Evolutionary conservation across 2,888 invertebrate species (phyloP).

Genomic region (Phaonia tiefii): DNA sequence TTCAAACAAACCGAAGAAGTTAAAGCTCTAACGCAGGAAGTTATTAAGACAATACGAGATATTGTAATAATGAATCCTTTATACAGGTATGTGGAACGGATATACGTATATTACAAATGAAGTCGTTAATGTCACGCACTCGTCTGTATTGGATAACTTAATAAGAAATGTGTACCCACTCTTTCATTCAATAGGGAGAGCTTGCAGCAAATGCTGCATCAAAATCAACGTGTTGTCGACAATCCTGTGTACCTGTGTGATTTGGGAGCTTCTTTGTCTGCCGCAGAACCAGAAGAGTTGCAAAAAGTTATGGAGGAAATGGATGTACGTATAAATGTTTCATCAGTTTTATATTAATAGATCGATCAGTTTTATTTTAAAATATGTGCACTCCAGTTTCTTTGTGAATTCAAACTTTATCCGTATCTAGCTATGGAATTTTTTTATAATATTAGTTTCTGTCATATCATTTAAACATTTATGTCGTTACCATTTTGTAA

Average conservation of each 20-base stretch:
- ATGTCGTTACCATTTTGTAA: no score
- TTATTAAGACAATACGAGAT: constrained; percentile 98
- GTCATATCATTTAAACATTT: no score
- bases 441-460: no score
- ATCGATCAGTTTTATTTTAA: not conserved
- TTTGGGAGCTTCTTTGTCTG: constrained; percentile 96
- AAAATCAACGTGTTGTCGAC: constrained; percentile 97
- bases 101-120: constrained; percentile 7
- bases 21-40: constrained; percentile 97
- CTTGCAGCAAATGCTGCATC: constrained; percentile 98
- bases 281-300: constrained; percentile 93
- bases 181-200: constrained; percentile 87
- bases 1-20: constrained; percentile 96
- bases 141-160: not conserved
- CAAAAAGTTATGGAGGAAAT: constrained; percentile 96
- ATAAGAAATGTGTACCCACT: no score
- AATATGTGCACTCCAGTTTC: no score
- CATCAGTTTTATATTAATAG: not conserved
- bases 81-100: constrained; percentile 83
- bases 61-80: constrained; percentile 98
- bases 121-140: not conserved
- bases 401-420: no score
- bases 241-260: constrained; percentile 99
- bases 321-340: constrained; percentile 85
- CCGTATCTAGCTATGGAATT: no score